A percentile compares a stretch with the other conserved stretches of the same genome.
Evolutionary conservation across 2,113 vertebrate species (phyloP).

Genomic region (Saguinus midas): DNA sequence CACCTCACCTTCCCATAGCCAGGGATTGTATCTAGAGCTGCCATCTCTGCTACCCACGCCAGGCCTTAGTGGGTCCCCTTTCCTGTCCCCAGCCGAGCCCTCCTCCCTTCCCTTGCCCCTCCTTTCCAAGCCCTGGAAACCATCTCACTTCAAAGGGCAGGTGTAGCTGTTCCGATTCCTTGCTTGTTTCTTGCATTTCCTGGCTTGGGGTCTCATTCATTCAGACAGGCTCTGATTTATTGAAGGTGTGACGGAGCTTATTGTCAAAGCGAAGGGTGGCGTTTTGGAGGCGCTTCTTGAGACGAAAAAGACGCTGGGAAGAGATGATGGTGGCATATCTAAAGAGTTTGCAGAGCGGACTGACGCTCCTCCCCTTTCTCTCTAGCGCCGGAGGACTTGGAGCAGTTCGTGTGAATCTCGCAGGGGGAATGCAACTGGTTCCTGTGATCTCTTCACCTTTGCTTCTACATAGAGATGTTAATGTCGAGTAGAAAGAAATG

Average conservation of each 20-base stretch:
- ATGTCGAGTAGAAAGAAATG: conserved; percentile 60
- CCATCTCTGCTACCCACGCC: not conserved
- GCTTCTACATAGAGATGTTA: conserved; percentile 60
- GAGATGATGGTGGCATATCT: not conserved
- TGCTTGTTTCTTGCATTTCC: not conserved
- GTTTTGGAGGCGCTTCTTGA: not conserved
- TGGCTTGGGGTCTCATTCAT: not conserved
- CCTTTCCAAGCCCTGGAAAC: not conserved
- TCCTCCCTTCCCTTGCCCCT: not conserved
- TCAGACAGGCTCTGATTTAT: not conserved
- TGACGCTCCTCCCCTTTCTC: not conserved
- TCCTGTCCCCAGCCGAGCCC: not conserved
- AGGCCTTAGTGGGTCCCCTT: not conserved
- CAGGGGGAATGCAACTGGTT: conserved; percentile 26
- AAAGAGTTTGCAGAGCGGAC: not conserved
- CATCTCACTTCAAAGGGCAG: not conserved
- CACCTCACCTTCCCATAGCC: conserved; percentile 47
- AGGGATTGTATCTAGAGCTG: conserved; percentile 61
- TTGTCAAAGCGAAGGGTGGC: not conserved
- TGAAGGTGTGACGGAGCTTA: not conserved
- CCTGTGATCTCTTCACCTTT: conserved; percentile 53
- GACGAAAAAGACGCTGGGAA: not conserved
- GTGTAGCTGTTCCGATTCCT: not conserved
- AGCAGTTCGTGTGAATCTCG: conserved; percentile 21
- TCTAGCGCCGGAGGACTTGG: not conserved